Conservation (phyloP, 37 sponge, comb jelly and placozoan genomes). For the Crambe crambe region DNA sequence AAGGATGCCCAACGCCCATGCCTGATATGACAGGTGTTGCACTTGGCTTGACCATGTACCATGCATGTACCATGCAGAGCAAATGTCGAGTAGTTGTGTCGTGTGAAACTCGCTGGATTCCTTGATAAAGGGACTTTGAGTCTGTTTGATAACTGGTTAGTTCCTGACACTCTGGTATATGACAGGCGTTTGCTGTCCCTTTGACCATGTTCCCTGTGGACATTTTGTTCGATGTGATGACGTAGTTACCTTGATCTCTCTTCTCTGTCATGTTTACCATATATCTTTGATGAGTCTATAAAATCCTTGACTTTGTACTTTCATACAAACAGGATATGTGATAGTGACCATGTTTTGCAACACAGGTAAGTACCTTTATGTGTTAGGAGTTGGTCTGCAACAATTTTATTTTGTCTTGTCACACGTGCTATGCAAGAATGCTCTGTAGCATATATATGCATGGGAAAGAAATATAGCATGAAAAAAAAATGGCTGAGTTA, state of each 20-base stretch:
- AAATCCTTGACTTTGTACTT: neutral
- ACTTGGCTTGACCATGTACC: neutral
- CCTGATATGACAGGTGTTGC: neutral
- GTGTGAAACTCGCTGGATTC: neutral
- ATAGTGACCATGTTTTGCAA: neutral
- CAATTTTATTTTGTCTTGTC: neutral
- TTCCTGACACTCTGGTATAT: constrained; percentile 6
- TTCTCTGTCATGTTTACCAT: neutral
- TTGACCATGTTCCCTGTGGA: neutral
- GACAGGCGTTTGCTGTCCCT: neutral
- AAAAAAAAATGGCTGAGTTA: too few species aligned
- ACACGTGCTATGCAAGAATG: neutral
- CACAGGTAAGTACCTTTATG: too few species aligned
- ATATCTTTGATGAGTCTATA: neutral
- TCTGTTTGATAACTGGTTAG: neutral
- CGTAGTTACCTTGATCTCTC: neutral
- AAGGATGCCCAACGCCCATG: neutral
- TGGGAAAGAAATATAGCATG: too few species aligned
- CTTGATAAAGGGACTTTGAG: neutral
- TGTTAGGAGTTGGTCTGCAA: neutral
- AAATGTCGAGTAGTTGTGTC: neutral
- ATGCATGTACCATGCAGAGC: too few species aligned
- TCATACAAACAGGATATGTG: neutral
- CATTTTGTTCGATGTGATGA: too few species aligned
- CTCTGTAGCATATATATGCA: neutral